phyloP scores from a whole-genome alignment of 2,113 vertebrate genomes.

The Rhegmatorhina hoffmannsi region DNA sequence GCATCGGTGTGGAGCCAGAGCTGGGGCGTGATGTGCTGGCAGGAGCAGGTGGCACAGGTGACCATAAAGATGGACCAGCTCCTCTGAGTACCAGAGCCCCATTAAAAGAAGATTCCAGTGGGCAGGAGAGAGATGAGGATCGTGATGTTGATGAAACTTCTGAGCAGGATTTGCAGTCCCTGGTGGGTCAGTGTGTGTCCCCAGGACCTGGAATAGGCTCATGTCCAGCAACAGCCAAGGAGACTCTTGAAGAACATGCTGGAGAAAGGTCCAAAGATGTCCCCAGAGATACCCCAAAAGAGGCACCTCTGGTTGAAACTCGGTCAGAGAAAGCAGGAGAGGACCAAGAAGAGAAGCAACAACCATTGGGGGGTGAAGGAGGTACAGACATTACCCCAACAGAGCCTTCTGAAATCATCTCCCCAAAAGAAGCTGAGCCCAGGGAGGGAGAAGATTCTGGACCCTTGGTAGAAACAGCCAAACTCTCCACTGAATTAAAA shows the following conservation, averaged over 20 bases:
- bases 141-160: constrained; percentile 53
- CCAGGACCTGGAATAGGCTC: not conserved
- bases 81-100: not conserved
- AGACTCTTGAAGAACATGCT: not conserved
- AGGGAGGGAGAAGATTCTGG: not conserved
- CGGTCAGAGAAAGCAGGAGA: not conserved
- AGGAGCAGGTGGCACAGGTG: not conserved
- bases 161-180: not conserved
- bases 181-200: not conserved
- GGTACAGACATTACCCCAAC: not conserved
- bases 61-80: not conserved
- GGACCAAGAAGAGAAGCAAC: not conserved
- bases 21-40: not conserved
- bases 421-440: constrained; percentile 46
- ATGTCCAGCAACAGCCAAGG: not conserved
- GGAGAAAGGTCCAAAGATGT: not conserved
- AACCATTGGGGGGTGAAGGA: not conserved
- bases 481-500: not conserved
- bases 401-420: constrained; percentile 13
- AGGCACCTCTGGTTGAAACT: not conserved
- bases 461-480: not conserved
- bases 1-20: not conserved
- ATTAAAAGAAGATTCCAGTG: not conserved
- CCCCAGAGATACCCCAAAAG: not conserved
- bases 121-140: constrained; percentile 43